Evolutionary conservation across 2,888 invertebrate genomes (phyloP), one percentile per base, ranked within the genome.

Genomic region (Tetanocera ferruginea): DNA sequence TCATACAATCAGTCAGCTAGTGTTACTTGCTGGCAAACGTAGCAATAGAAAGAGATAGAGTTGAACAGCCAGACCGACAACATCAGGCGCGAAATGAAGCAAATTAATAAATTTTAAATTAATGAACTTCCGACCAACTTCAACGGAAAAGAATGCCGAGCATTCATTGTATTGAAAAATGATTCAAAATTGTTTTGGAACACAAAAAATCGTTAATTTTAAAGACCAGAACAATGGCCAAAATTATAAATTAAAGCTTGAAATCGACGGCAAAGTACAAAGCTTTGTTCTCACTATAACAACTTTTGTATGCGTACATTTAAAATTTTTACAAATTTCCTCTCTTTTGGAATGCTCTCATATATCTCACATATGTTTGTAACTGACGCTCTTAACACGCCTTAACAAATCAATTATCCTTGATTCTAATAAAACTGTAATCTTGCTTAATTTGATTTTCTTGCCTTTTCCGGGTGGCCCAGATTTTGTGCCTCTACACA

Each of bases 1-100:
- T n/a, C 37, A 23, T 71, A 23, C 25, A 51, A 57, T 60, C 51
- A 74, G 75, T 76, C 67, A 75, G 71, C 76, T 51, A 62, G 71
- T 70, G 69, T 55, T 76, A 78, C 71, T 52, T 62, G 43, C 43
- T 3, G 43, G 14, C 11, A 43, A 14, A 43, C 73, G 51, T 66
- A 52, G 74, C 43, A 37, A 76, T 72, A 66, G 51, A 14, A 55
- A 14, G 31, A 60, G 52, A 52, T 34, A 34, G 6, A 23, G 49
- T 57, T 34, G n/a, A 31, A 11, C 52, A 72, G 49, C 52, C 72
- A n/a, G 60, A 57, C 55, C 71, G 78, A 57, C 79, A 79, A 74
- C 77, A 79, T 78, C 78, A 80, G 80, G 81, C 79, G 80, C 81
- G 79, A 81, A 81, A 81, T 80, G 76, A 80, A 78, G 76, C 77